Evolutionary conservation across 1,140 invertebrate genomes (phyloP).

Genomic region (Pollicipes pollicipes): DNA sequence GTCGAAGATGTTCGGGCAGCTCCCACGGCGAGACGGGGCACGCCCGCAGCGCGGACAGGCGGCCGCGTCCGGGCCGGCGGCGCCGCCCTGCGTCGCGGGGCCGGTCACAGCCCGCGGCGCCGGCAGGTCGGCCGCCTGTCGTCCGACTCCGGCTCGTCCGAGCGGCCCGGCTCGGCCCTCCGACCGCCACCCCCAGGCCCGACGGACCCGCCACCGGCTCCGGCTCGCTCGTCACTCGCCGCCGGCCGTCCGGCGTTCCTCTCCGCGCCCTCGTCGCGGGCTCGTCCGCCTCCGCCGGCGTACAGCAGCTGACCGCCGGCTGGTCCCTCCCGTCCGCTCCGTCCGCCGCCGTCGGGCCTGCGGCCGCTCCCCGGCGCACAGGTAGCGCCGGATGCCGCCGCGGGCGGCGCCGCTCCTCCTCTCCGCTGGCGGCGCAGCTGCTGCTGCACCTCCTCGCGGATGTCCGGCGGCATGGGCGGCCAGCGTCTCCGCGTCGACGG

Average conservation of each 20-base stretch:
- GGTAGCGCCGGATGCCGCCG: not conserved
- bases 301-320: no score
- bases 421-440: not conserved
- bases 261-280: no score
- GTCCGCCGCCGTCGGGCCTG: not conserved
- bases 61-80: not conserved
- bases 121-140: not conserved
- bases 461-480: not conserved
- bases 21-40: constrained; percentile 13
- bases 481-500: not conserved
- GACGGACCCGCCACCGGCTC: not conserved
- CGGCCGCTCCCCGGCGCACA: not conserved
- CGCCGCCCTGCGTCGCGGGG: no score
- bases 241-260: no score
- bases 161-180: no score
- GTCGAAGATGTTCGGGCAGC: constrained; percentile 18
- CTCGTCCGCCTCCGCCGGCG: no score
- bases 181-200: not conserved
- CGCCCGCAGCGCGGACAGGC: constrained; percentile 16
- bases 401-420: not conserved
- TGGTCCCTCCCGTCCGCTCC: no score
- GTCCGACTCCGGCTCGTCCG: no score
- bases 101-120: no score
- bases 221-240: not conserved
- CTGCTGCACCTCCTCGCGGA: not conserved